These are phyloP conservation scores for Neodiprion lecontei DNA, from an alignment of 1,140 invertebrate genomes.

Conservation along the genomic window DNA sequence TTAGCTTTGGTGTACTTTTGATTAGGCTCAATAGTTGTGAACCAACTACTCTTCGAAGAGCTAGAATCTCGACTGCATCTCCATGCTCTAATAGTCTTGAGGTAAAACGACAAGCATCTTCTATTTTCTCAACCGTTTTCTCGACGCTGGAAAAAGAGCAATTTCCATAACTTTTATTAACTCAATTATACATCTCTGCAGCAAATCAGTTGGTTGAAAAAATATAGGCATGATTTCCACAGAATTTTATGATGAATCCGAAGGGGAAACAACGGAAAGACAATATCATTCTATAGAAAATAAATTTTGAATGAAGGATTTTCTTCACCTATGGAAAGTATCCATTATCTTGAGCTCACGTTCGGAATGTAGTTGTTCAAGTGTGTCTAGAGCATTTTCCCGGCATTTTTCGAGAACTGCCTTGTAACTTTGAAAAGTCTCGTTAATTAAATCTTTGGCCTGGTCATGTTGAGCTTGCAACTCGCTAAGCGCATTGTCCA, in stretches of 20 bases:
- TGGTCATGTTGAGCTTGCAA: slow-evolving; percentile 85
- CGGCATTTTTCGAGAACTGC: slow-evolving; percentile 80
- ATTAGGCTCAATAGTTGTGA: slow-evolving; percentile 79
- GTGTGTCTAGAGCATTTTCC: slow-evolving; percentile 77
- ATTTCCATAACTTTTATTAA: slow-evolving; percentile 1
- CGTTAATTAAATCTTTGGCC: slow-evolving; percentile 83
- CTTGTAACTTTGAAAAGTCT: slow-evolving; percentile 85
- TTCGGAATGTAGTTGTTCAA: slow-evolving; percentile 82
- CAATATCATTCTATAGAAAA: neutral
- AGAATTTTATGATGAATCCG: neutral
- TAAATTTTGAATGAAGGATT: slow-evolving; percentile 20
- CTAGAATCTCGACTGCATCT: slow-evolving; percentile 82
- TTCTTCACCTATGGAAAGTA: slow-evolving; percentile 71
- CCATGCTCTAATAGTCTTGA: slow-evolving; percentile 80
- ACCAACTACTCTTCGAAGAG: slow-evolving; percentile 78
- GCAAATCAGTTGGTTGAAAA: slow-evolving; percentile 2
- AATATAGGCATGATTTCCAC: neutral
- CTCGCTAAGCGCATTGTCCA: slow-evolving; percentile 83
- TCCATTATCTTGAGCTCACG: slow-evolving; percentile 90
- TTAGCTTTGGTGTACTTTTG: slow-evolving; percentile 79
- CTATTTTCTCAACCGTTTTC: slow-evolving; percentile 80
- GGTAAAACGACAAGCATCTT: slow-evolving; percentile 85
- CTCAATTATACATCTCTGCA: neutral
- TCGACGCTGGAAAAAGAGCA: slow-evolving; percentile 65
- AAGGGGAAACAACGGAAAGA: slow-evolving; percentile 8